Conservation (phyloP, 2,797 vertebrate species). For the Megaceryle alcyon region DNA sequence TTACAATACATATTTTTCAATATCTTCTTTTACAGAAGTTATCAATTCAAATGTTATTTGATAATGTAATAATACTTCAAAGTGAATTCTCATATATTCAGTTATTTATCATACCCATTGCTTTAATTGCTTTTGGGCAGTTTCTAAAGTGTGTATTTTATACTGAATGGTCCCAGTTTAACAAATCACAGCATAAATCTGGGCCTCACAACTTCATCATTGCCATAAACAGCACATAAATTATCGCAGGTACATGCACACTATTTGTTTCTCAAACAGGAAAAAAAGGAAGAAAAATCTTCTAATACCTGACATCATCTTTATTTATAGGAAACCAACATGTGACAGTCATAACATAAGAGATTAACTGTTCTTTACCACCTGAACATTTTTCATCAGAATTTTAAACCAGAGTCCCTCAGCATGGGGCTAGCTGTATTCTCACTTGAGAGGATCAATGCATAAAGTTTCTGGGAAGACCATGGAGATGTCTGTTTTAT, state of each 20-base stretch:
- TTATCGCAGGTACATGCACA: neutral
- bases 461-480: neutral
- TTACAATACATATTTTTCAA: neutral
- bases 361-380: constrained; percentile 35
- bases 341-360: constrained; percentile 1
- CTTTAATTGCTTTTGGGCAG: neutral
- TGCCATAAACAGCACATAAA: neutral
- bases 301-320: neutral
- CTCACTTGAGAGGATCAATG: neutral
- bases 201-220: neutral
- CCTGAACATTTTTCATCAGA: neutral
- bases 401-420: constrained; percentile 9
- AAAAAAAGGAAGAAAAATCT: neutral
- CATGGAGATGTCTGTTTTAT: neutral
- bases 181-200: constrained; percentile 1
- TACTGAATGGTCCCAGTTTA: constrained; percentile 33
- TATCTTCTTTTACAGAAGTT: constrained; percentile 15
- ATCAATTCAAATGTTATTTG: constrained; percentile 8
- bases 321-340: constrained; percentile 50
- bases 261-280: neutral
- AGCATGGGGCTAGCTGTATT: neutral
- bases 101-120: constrained; percentile 1
- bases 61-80: constrained; percentile 12
- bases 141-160: constrained; percentile 3
- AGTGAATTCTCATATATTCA: neutral